A percentile compares a stretch with the other conserved stretches of the same genome.
These are phyloP conservation scores for Urocolius indicus DNA, from an alignment of 2,113 vertebrate species.

Conservation along the genomic window DNA sequence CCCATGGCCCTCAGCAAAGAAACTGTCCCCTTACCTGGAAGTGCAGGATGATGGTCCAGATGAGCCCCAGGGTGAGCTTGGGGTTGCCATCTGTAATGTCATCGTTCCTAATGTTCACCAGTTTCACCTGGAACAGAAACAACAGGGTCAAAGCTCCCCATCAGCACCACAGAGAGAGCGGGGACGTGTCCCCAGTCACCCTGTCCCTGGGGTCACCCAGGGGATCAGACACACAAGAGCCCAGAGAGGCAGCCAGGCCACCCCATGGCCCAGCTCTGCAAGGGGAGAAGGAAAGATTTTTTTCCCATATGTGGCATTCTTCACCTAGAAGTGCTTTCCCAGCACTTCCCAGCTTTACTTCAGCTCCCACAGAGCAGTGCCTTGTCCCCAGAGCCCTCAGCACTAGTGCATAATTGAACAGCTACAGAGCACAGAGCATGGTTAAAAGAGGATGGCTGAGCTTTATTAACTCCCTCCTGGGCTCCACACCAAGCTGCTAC, in stretches of 20 bases:
- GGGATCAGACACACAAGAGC: neutral
- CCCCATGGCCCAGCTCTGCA: rapidly evolving
- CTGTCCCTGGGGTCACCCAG: neutral
- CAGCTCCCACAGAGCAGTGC: neutral
- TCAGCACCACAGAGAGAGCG: rapidly evolving
- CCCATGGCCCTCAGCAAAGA: rapidly evolving
- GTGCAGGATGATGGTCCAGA: conserved; percentile 99
- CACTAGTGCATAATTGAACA: conserved; percentile 6
- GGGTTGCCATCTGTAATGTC: conserved; percentile 99
- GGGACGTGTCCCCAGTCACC: rapidly evolving
- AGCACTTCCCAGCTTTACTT: neutral
- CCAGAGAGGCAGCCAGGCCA: neutral
- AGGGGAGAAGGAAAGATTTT: neutral
- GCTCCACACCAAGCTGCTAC: neutral
- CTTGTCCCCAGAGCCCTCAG: neutral
- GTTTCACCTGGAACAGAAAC: conserved; percentile 86
- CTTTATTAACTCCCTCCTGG: neutral
- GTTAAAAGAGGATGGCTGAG: neutral
- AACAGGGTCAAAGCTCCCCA: neutral
- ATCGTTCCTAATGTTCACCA: conserved; percentile 97
- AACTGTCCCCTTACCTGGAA: conserved; percentile 87
- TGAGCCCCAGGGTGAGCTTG: conserved; percentile 95
- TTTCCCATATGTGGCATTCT: neutral
- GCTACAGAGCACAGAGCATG: neutral
- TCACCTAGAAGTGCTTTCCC: neutral